phyloP scores from a whole-genome alignment of 2,113 vertebrate genomes.

The Vombatus ursinus region DNA sequence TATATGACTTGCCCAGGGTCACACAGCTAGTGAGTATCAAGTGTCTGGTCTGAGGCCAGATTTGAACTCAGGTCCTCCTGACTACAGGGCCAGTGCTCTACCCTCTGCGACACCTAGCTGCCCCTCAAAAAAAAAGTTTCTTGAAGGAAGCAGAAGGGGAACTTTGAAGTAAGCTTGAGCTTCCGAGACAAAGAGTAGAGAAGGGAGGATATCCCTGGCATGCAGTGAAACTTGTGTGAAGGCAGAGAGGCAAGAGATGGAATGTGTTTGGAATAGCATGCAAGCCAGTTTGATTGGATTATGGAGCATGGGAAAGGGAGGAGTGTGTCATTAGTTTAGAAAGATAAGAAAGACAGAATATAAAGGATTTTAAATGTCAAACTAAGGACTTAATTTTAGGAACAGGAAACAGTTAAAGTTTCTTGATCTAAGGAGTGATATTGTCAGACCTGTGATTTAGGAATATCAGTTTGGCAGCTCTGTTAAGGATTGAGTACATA shows the following conservation, averaged over 20 bases:
- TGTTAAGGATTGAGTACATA: not conserved
- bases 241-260: not conserved
- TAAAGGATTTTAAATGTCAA: not conserved
- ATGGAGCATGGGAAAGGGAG: not conserved
- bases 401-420: not conserved
- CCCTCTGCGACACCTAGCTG: too few species aligned
- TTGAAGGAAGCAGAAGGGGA: not conserved
- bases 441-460: not conserved
- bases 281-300: not conserved
- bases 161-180: not conserved
- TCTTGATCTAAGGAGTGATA: not conserved
- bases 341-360: not conserved
- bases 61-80: too few species aligned
- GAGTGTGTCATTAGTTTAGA: not conserved
- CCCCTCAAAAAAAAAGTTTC: not conserved
- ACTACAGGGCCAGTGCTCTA: too few species aligned
- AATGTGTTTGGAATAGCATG: not conserved
- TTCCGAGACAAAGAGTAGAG: not conserved
- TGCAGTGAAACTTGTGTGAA: not conserved
- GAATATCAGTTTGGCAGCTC: not conserved
- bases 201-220: not conserved
- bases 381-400: not conserved
- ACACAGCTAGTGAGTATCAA: too few species aligned
- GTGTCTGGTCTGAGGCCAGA: too few species aligned
- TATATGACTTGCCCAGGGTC: too few species aligned